A percentile compares a stretch with the other conserved stretches of the same genome.
These are phyloP conservation scores for Dynastes grantii DNA, from an alignment of 2,888 invertebrate genomes.

Conservation along the genomic window DNA sequence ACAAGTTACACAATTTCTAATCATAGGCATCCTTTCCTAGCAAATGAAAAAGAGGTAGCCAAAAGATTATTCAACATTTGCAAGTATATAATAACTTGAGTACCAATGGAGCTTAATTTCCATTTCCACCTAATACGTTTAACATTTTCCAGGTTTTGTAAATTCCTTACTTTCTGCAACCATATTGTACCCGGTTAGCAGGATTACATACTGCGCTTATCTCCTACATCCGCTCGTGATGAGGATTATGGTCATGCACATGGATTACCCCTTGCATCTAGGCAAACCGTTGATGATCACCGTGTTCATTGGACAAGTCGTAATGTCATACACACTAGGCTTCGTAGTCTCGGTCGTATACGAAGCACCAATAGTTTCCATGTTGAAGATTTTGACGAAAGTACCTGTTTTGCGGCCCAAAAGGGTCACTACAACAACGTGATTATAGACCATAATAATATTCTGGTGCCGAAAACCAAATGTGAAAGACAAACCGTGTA, in stretches of 20 bases:
- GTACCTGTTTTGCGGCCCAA: constrained; percentile 56
- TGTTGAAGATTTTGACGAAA: constrained; percentile 77
- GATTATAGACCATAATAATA: background rate
- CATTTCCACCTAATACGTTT: background rate
- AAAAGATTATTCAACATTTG: too few species aligned
- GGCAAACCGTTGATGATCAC: constrained; percentile 85
- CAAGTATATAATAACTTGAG: too few species aligned
- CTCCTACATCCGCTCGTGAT: constrained; percentile 89
- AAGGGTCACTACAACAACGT: constrained; percentile 32
- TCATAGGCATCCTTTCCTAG: too few species aligned
- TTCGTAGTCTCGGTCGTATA: constrained; percentile 87
- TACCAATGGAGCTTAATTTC: constrained; percentile 22
- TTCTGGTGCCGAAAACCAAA: too few species aligned
- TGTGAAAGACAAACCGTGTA: too few species aligned
- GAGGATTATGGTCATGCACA: constrained; percentile 84
- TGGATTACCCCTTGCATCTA: constrained; percentile 87
- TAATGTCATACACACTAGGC: constrained; percentile 83
- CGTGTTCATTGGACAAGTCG: constrained; percentile 86
- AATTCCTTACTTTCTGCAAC: constrained; percentile 83
- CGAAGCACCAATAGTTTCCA: constrained; percentile 89
- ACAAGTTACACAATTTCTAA: too few species aligned
- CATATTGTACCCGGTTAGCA: constrained; percentile 86
- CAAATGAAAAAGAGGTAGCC: too few species aligned
- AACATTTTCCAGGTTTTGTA: constrained; percentile 73
- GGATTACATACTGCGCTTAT: constrained; percentile 91